Percentiles rank a stretch among this genome's conserved stretches.
Conservation (phyloP, 2,888 invertebrate species). For the Perizoma flavofasciatum region DNA sequence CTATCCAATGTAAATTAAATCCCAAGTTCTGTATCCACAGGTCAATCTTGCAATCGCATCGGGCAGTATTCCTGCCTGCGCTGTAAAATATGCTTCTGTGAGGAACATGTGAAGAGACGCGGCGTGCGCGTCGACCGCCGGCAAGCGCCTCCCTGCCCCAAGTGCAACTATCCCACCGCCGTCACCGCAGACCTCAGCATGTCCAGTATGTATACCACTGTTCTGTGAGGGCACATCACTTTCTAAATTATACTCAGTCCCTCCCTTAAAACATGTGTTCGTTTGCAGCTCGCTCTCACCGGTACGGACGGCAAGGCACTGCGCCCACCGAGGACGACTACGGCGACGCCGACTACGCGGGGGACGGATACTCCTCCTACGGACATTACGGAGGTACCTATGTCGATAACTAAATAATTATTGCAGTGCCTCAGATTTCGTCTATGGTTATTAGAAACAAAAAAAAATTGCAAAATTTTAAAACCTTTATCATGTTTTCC, state of each 20-base stretch:
- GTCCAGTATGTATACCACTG: constrained; percentile 90
- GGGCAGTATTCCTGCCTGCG: constrained; percentile 98
- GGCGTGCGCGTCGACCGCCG: constrained; percentile 56
- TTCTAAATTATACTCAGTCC: neutral
- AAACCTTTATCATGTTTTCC: too few species aligned
- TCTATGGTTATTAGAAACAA: too few species aligned
- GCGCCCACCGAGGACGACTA: constrained; percentile 87
- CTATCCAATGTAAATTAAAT: too few species aligned
- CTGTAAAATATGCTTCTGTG: constrained; percentile 98
- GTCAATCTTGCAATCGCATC: constrained; percentile 96
- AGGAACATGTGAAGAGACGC: constrained; percentile 94
- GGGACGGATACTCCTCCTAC: constrained; percentile 66
- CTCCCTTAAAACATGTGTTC: too few species aligned
- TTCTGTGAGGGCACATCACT: too few species aligned
- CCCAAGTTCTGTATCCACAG: constrained; percentile 63
- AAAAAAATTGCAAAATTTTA: too few species aligned
- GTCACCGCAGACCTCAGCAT: constrained; percentile 97
- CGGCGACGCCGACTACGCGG: constrained; percentile 57
- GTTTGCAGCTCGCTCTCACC: constrained; percentile 89
- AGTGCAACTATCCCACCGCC: constrained; percentile 96
- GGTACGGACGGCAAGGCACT: constrained; percentile 93
- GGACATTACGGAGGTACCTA: constrained; percentile 38
- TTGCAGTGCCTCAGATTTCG: too few species aligned
- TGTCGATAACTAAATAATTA: too few species aligned
- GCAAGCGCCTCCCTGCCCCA: constrained; percentile 91